Conservation (phyloP, 2,888 invertebrate genomes). For the Epirrita christyi region DNA sequence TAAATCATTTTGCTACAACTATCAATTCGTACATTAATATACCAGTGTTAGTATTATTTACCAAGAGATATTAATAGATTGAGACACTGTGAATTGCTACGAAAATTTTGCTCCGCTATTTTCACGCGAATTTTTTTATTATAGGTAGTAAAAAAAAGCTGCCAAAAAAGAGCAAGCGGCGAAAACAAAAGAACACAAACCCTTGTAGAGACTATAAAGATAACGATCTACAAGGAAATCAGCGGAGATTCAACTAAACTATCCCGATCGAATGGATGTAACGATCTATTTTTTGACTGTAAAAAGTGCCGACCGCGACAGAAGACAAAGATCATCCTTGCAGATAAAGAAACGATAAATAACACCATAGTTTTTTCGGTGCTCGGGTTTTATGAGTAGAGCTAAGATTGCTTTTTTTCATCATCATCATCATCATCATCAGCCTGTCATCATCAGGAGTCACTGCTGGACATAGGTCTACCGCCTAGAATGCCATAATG, state of each 20-base stretch:
- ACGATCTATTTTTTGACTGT: conserved; percentile 67
- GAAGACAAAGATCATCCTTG: conserved; percentile 66
- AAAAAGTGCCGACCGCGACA: conserved; percentile 72
- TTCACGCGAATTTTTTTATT: too few relatives aligned
- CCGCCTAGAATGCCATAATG: too few relatives aligned
- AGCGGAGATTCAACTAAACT: conserved; percentile 60
- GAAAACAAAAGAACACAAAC: conserved; percentile 33
- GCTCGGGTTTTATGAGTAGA: conserved; percentile 29
- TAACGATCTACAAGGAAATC: conserved; percentile 74
- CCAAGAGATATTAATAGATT: too few relatives aligned
- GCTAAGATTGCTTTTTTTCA: conserved; percentile 11
- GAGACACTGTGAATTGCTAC: neutral
- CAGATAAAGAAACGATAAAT: conserved; percentile 76
- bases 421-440: too few relatives aligned
- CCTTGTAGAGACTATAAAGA: conserved; percentile 64
- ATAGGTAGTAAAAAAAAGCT: too few relatives aligned
- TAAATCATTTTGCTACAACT: too few relatives aligned
- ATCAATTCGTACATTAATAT: too few relatives aligned
- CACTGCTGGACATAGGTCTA: too few relatives aligned
- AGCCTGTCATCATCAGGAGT: too few relatives aligned
- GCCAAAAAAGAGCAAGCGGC: conserved; percentile 25
- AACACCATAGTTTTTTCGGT: conserved; percentile 69
- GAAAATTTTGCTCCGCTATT: neutral
- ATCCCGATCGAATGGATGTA: conserved; percentile 61
- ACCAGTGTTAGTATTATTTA: too few relatives aligned